phyloP scores from a whole-genome alignment of 2,113 vertebrate species.

The Muscicapa adusta region DNA sequence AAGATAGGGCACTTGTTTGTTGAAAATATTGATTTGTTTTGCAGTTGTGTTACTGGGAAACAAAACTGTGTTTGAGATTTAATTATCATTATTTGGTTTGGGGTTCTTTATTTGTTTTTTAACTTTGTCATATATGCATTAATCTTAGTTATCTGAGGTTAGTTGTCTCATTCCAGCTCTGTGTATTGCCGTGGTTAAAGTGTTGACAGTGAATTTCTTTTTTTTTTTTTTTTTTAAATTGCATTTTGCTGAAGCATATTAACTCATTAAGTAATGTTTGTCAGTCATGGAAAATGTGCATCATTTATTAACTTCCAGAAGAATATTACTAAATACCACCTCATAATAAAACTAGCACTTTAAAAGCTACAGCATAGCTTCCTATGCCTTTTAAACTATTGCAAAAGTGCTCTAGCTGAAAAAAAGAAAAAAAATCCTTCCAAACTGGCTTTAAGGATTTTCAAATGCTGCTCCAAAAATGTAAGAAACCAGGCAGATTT shows the following conservation, averaged over 20 bases:
- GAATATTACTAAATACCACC: not conserved
- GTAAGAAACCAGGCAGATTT: not conserved
- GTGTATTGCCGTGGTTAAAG: conserved; percentile 2
- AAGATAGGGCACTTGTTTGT: conserved; percentile 11
- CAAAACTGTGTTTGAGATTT: conserved; percentile 28
- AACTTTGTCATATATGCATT: not conserved
- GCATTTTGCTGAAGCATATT: conserved; percentile 37
- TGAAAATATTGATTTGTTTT: conserved; percentile 50
- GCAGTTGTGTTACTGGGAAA: conserved; percentile 27
- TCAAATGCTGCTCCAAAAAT: not conserved
- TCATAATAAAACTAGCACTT: conserved; percentile 56
- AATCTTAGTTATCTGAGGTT: conserved; percentile 40
- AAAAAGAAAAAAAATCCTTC: not conserved
- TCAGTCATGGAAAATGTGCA: conserved; percentile 15
- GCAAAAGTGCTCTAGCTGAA: conserved; percentile 10
- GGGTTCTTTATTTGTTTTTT: conserved; percentile 12
- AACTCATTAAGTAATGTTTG: conserved; percentile 30
- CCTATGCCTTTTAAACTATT: conserved; percentile 1
- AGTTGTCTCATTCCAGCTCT: conserved; percentile 14
- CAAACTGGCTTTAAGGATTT: not conserved
- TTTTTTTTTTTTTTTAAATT: not conserved
- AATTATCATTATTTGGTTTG: conserved; percentile 16
- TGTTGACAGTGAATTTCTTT: not conserved
- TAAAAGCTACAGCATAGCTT: conserved; percentile 42
- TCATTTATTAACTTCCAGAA: conserved; percentile 22